These are phyloP conservation scores for Brachionus rotundiformis DNA, from an alignment of 1,140 invertebrate genomes.

Conservation along the genomic window DNA sequence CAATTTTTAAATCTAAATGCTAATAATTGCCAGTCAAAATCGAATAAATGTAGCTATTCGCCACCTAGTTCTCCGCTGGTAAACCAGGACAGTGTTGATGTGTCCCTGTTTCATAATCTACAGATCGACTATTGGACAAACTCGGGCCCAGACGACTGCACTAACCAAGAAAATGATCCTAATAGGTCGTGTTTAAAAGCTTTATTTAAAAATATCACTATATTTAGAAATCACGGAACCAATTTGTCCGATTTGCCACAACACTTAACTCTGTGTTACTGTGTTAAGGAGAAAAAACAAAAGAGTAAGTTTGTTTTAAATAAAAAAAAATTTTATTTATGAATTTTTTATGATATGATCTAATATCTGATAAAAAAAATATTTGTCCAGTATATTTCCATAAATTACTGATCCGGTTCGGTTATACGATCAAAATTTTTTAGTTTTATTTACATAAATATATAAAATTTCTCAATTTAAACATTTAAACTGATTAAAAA, in stretches of 20 bases:
- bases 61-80: neutral
- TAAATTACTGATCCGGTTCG: too few relatives aligned
- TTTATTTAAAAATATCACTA: conserved; percentile 17
- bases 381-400: too few relatives aligned
- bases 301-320: conserved; percentile 31
- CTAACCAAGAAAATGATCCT: neutral
- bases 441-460: too few relatives aligned
- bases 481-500: too few relatives aligned
- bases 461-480: too few relatives aligned
- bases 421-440: too few relatives aligned
- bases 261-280: neutral
- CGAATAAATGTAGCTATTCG: neutral
- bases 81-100: neutral
- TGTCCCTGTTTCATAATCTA: neutral
- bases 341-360: too few relatives aligned
- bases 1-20: conserved; percentile 18
- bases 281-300: conserved; percentile 36
- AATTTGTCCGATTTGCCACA: neutral
- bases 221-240: neutral
- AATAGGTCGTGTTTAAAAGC: conserved; percentile 29
- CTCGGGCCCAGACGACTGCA: neutral
- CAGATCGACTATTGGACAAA: conserved; percentile 27
- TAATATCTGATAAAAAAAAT: too few relatives aligned
- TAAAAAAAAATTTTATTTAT: neutral
- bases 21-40: neutral